Evolutionary conservation across 1,140 invertebrate genomes (phyloP), one percentile per base, ranked within the genome.

Genomic region (Aphaenogaster rudis): DNA sequence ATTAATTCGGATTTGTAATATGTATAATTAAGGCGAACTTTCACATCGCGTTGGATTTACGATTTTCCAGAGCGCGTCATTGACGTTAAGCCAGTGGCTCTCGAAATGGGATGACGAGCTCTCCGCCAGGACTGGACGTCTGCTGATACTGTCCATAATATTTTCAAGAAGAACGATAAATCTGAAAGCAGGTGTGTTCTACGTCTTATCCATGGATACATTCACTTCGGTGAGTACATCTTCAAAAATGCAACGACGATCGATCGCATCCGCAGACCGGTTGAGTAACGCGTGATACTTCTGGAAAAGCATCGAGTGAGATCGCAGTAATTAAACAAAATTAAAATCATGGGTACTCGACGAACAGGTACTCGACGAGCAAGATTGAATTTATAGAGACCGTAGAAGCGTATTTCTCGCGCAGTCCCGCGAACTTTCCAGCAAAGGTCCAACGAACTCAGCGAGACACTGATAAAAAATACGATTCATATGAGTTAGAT

Each of bases 181-280:
- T 45, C 5, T 91, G 7, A 91, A 88, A n/a, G 90, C 90, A 28
- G 81, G 90, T 0, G 48, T 54, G 11, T 91, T 91, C 48, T 91
- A 69, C n/a, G 54, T 57, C 4, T n/a, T 89, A 17, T 89, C 85
- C n/a, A 21, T 91, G 87, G 28, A 91, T 28, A 91, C 88, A 6
- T 91, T 87, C 17, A 91, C 66, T 45, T 0, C 64, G 15, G 90
- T 91, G 71, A 42, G 88, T 82, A 61, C 0, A 50, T 17, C 11
- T 54, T 17, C 4, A 72, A 28, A 71, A 21, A 4, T 28, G 28
- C 54, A 33, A 48, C 36, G 17, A 15, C 21, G 15, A 69, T 0
- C 45, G 21, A 54, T 54, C 36, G 36, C 42, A 74, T 61, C 7
- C 21, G 48, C 42, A 45, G 48, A 86, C 21, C 74, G 72, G 48